Conservation (phyloP, 1,140 invertebrate species). For the Orius insidiosus region DNA sequence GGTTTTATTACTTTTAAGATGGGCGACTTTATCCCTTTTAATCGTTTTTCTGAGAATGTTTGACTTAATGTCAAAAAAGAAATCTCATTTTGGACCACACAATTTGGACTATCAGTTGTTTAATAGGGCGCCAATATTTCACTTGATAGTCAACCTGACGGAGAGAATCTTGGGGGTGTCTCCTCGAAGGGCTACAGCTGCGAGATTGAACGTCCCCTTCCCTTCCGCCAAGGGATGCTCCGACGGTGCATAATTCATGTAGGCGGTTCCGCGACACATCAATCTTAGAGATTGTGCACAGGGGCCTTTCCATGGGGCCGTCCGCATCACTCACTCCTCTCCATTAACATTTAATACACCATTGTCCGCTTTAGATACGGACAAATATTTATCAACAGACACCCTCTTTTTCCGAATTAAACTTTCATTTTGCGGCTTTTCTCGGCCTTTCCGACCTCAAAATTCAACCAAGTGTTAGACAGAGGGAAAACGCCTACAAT, state of each 20-base stretch:
- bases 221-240: neutral
- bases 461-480: no score
- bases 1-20: constrained; percentile 1
- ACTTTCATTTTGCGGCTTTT: neutral
- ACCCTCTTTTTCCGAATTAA: neutral
- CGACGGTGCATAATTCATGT: constrained; percentile 12
- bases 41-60: neutral
- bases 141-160: no score
- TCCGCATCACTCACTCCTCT: constrained; percentile 7
- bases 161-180: no score
- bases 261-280: constrained; percentile 12
- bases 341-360: constrained; percentile 11
- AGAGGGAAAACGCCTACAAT: no score
- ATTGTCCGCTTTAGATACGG: constrained; percentile 5
- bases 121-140: no score
- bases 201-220: neutral
- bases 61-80: no score
- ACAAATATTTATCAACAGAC: neutral
- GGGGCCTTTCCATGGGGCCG: neutral
- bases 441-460: no score
- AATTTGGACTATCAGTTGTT: no score
- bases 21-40: neutral
- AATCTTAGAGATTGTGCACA: constrained; percentile 15
- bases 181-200: no score
- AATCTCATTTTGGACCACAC: no score